These are phyloP conservation scores for Dolomedes plantarius DNA, from an alignment of 2,888 invertebrate species.

Conservation along the genomic window DNA sequence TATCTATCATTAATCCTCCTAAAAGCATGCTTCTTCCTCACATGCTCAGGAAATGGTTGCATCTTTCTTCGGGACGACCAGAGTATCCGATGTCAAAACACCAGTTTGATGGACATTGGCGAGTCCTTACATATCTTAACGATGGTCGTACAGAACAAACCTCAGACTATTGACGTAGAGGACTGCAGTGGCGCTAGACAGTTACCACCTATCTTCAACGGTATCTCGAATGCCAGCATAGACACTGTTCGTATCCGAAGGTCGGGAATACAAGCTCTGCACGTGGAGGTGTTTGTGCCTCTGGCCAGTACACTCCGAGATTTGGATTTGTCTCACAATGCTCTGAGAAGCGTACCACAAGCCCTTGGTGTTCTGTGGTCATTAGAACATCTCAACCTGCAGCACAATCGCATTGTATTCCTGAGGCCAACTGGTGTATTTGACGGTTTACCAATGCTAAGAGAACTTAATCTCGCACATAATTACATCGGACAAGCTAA, in stretches of 20 bases:
- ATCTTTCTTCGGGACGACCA: slow-evolving; percentile 48
- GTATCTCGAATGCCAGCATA: slow-evolving; percentile 18
- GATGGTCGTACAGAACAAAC: slow-evolving; percentile 30
- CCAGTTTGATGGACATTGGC: slow-evolving; percentile 34
- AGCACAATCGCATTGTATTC: slow-evolving; percentile 40
- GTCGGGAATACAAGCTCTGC: slow-evolving; percentile 1
- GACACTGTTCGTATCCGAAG: slow-evolving; percentile 31
- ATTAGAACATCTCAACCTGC: slow-evolving; percentile 31
- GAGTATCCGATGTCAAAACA: slow-evolving; percentile 53
- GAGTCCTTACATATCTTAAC: slow-evolving; percentile 53
- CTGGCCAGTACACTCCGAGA: slow-evolving; percentile 19
- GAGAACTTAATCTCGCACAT: slow-evolving; percentile 39
- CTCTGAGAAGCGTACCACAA: slow-evolving; percentile 37
- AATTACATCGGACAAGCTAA: slow-evolving; percentile 35
- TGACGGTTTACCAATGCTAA: not conserved
- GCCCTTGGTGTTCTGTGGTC: slow-evolving; percentile 9
- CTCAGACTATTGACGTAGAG: slow-evolving; percentile 33
- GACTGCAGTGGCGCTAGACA: slow-evolving; percentile 7
- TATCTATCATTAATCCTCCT: not conserved
- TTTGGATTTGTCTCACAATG: slow-evolving; percentile 53
- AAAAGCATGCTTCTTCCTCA: not conserved
- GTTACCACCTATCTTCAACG: slow-evolving; percentile 3
- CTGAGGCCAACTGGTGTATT: slow-evolving; percentile 24
- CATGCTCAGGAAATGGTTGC: slow-evolving; percentile 26
- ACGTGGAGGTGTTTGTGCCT: slow-evolving; percentile 2